Evolutionary conservation across 2,888 invertebrate genomes (phyloP).

Genomic region (Sesia apiformis): DNA sequence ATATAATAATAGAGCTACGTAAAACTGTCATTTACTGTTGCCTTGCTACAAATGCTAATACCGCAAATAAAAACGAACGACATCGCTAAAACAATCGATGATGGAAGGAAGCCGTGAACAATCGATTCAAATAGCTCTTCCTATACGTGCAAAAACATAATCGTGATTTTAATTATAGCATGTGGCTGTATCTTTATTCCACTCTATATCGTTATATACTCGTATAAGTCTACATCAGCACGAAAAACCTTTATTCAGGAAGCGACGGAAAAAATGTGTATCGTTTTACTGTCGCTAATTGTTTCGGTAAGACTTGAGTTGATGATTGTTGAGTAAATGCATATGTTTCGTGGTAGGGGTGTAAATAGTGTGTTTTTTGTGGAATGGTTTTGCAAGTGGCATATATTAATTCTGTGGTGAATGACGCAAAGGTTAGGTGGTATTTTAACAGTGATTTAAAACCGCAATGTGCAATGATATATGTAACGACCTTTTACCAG

Average conservation of each 20-base stretch:
- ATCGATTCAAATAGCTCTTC: slow-evolving; percentile 7
- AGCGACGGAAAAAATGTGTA: neutral
- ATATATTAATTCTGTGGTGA: too few relatives aligned
- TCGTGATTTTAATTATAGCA: slow-evolving; percentile 3
- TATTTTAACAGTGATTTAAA: too few relatives aligned
- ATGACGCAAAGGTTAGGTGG: too few relatives aligned
- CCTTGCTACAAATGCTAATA: neutral
- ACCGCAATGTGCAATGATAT: too few relatives aligned
- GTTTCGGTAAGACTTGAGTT: neutral
- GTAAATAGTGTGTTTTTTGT: too few relatives aligned
- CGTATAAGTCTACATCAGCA: neutral
- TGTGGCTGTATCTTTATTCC: neutral
- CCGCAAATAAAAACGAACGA: neutral
- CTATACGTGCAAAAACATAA: slow-evolving; percentile 7
- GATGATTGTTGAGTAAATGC: too few relatives aligned
- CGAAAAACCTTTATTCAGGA: neutral
- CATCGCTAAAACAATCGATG: neutral
- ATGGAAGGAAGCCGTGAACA: slow-evolving; percentile 3
- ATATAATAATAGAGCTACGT: too few relatives aligned
- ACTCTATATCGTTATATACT: neutral
- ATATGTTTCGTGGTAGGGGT: too few relatives aligned
- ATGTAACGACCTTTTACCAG: too few relatives aligned
- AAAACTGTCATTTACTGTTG: too few relatives aligned
- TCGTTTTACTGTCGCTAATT: neutral
- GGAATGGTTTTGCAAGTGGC: too few relatives aligned